phyloP scores from a whole-genome alignment of 1,140 invertebrate species.

The Papilio glaucus region DNA sequence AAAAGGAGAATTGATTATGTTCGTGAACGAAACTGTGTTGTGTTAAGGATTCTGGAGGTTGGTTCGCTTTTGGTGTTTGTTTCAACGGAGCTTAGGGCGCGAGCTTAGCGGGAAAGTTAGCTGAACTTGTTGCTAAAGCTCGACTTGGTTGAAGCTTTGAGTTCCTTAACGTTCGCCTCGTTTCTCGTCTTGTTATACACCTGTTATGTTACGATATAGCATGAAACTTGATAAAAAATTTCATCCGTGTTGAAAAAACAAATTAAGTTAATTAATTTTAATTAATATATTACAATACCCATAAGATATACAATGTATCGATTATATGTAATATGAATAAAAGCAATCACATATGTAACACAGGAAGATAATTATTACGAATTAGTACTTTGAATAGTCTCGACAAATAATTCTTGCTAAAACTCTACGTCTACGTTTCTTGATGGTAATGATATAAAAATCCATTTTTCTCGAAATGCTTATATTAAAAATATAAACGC shows the following conservation, averaged over 20 bases:
- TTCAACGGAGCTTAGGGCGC: constrained; percentile 1
- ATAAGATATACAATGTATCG: too few relatives aligned
- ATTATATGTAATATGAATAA: too few relatives aligned
- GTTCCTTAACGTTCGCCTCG: constrained; percentile 25
- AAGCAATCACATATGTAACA: too few relatives aligned
- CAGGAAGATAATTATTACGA: too few relatives aligned
- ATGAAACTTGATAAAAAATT: background rate
- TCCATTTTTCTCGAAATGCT: too few relatives aligned
- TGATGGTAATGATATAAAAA: too few relatives aligned
- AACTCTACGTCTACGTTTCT: too few relatives aligned
- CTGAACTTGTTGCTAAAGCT: constrained; percentile 29
- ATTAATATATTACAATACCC: too few relatives aligned
- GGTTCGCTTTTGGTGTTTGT: constrained; percentile 43
- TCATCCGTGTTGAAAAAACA: background rate
- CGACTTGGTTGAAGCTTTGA: background rate
- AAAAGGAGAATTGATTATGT: constrained; percentile 61
- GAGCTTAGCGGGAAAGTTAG: constrained; percentile 36
- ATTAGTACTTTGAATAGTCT: too few relatives aligned
- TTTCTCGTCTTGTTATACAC: constrained; percentile 33
- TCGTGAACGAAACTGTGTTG: constrained; percentile 59
- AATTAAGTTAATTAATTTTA: background rate
- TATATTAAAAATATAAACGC: too few relatives aligned
- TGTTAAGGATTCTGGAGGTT: constrained; percentile 75
- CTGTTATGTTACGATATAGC: constrained; percentile 15
- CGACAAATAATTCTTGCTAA: too few relatives aligned